Evolutionary conservation across 2,888 invertebrate species (phyloP), one percentile per base, ranked within the genome.

Genomic region (Pantelozetes paolii): DNA sequence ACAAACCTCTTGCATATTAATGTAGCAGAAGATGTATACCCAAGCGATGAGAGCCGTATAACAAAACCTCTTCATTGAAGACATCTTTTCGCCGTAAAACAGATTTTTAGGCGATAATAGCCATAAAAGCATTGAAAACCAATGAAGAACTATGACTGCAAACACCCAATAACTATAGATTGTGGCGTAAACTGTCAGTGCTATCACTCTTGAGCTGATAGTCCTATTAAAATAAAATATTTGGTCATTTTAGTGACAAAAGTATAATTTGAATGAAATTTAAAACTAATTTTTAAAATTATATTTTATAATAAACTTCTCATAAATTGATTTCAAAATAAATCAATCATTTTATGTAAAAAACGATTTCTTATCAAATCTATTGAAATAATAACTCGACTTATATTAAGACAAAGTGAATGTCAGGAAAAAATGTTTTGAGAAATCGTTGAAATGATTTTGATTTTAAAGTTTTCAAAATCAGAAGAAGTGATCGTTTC

Each of bases 71-170:
- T 88, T 85, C 57, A 85, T 81, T 36, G 87, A 85, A 50, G 89
- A 87, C 76, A 91, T 88, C 71, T 89, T 86, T 81, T 92, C 91
- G 0, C 90, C 91, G 81, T 91, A 90, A 82, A 92, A 92, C 30
- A 90, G 88, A 81, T 90, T 90, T 80, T 89, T 88, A 0, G 91
- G 92, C 0, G 91, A 91, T 73, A 92, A 88, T 76, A 92, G 83
- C 92, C 94, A 94, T 54, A 92, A 85, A 80, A 93, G 89, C 93
- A 94, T 93, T 2, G 91, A 90, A 2, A 92, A 84, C 92, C 93
- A 94, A 82, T 94, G 94, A 0, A 94, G 86, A 76, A 89, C 88
- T 79, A 90, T 87, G 77, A 91, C 91, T 79, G 91, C 85, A 80
- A 91, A 88, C 23, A 91, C 86, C 90, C 91, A 91, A 79, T 90